Base-by-base conservation (phyloP, 2,888 invertebrate genomes). In the Agrotis exclamationis region DNA sequence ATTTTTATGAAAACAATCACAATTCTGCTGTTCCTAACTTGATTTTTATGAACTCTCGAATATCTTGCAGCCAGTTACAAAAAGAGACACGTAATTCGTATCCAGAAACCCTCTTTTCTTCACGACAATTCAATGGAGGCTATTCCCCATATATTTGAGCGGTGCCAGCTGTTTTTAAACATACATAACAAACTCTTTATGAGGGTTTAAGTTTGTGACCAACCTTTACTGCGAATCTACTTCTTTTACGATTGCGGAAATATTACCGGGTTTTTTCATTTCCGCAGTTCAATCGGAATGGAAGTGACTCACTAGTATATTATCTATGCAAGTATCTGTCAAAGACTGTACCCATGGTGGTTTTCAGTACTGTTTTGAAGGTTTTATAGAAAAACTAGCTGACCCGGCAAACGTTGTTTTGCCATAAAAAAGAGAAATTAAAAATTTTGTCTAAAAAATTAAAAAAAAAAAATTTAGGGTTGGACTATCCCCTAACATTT, bases 121-220 rank as follows among this genome's bases (percentile, higher is more conserved):
- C 1, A 56, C 22, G n/a, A 74, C 28, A 58, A 59, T 63, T 63
- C 62, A 45, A 73, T 70, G 63, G 54, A 57, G 54, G 66, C n/a
- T 76, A 50, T 59, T 50, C 28, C 53, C 9, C 18, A n/a, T 74
- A 54, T 60, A 74, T 67, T 71, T 69, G 20, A 45, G 54, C 54
- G 48, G 57, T 70, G 24, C 50, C 82, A 78, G 70, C 73, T 75
- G 79, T 63, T 66, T 45, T 20, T 60, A 59, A 58, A 57, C 74
- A 71, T 65, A 65, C 69, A 69, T 65, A 72, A 53, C 56, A 66
- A 28, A 70, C 9, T 57, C 50, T 70, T 39, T 54, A 77, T 20
- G 63, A 65, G 60, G 76, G 76, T 74, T 76, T 66, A 63, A 66
- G 48, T 83, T 83, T 83, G 84, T 68, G 71, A 69, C 56, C 65